These are phyloP conservation scores for Cossypha caffra DNA, from an alignment of 2,797 vertebrate species.

Conservation along the genomic window DNA sequence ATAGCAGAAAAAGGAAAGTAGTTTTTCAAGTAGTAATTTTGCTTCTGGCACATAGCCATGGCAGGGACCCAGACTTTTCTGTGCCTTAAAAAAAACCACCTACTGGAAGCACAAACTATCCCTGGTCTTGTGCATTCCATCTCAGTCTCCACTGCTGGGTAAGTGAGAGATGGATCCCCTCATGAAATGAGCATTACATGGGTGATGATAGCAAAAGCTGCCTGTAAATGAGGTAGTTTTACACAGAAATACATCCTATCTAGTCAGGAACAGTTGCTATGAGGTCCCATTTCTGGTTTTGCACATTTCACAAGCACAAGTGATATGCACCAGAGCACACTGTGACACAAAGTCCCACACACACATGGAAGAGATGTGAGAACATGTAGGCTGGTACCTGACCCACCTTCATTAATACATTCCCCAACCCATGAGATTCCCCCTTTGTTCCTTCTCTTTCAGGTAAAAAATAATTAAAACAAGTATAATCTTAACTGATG, in stretches of 20 bases:
- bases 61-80: not conserved
- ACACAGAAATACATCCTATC: not conserved
- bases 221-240: not conserved
- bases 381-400: not conserved
- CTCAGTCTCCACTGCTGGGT: not conserved
- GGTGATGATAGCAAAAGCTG: not conserved
- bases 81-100: not conserved
- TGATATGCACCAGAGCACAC: not conserved
- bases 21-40: not conserved
- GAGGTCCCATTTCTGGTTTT: not conserved
- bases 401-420: not conserved
- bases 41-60: not conserved
- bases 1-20: not conserved
- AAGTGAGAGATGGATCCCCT: not conserved
- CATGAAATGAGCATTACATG: not conserved
- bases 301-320: not conserved
- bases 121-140: not conserved
- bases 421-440: not conserved
- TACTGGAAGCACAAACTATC: not conserved
- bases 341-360: not conserved
- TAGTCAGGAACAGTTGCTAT: not conserved
- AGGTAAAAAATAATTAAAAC: not conserved
- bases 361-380: not conserved
- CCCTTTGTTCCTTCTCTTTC: not conserved
- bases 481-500: not conserved